Conservation (phyloP, 2,888 invertebrate genomes). For the Agrilus cyanescens region DNA sequence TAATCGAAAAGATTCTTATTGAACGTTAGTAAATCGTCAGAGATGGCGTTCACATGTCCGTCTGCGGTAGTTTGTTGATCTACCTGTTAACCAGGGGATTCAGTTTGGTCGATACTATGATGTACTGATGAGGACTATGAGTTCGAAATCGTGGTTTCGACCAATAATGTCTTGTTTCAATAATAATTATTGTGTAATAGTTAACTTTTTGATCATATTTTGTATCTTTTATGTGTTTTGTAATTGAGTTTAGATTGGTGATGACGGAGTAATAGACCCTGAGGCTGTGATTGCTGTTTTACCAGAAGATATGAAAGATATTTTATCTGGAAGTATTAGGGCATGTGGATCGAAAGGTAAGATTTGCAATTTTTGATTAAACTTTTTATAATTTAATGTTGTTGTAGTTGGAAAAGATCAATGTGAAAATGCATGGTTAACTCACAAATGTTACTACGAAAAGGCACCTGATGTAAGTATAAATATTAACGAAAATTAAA, state of each 20-base stretch:
- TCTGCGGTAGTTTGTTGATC: too few relatives aligned
- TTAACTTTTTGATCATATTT: too few relatives aligned
- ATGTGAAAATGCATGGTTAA: constrained; percentile 23
- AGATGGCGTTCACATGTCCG: too few relatives aligned
- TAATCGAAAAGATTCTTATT: too few relatives aligned
- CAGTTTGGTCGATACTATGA: too few relatives aligned
- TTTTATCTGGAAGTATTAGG: constrained; percentile 23
- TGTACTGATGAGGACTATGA: too few relatives aligned
- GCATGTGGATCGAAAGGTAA: constrained; percentile 31
- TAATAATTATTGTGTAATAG: too few relatives aligned
- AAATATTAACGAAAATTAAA: constrained; percentile 5
- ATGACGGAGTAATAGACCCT: constrained; percentile 32
- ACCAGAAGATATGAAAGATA: constrained; percentile 27
- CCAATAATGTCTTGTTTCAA: too few relatives aligned
- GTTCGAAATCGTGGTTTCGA: too few relatives aligned
- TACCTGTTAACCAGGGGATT: too few relatives aligned
- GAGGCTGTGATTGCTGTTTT: constrained; percentile 31
- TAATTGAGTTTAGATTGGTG: constrained; percentile 27
- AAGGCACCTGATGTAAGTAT: constrained; percentile 16
- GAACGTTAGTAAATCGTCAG: too few relatives aligned
- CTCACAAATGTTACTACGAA: constrained; percentile 22
- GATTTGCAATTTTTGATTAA: constrained; percentile 6
- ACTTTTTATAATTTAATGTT: background rate
- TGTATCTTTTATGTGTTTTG: too few relatives aligned
- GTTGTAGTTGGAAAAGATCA: constrained; percentile 19